These are phyloP conservation scores for Pangasianodon gigas DNA, from an alignment of 2,113 vertebrate species.

Conservation along the genomic window DNA sequence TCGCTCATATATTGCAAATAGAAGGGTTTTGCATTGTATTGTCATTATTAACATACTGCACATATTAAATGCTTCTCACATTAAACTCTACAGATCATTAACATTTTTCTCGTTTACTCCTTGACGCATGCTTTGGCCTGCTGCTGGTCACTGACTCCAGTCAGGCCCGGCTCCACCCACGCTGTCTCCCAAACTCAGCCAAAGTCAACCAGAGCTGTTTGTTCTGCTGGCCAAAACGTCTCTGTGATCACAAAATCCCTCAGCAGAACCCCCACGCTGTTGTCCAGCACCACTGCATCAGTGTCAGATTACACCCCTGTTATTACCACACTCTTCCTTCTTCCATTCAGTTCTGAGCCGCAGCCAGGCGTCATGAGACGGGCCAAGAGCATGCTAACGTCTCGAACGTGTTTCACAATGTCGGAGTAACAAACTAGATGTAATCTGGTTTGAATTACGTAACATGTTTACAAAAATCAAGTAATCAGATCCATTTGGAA, in stretches of 20 bases:
- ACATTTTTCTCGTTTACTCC: background rate
- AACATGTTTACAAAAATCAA: background rate
- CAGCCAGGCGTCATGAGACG: constrained; percentile 12
- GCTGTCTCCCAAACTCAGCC: constrained; percentile 42
- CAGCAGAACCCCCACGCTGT: constrained; percentile 54
- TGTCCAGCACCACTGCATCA: constrained; percentile 59
- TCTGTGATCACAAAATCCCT: constrained; percentile 56
- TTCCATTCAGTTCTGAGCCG: constrained; percentile 2
- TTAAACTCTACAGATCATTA: background rate
- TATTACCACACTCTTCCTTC: constrained; percentile 48
- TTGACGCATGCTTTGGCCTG: background rate
- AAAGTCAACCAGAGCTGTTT: constrained; percentile 60
- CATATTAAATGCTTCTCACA: background rate
- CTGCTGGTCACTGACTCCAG: constrained; percentile 38
- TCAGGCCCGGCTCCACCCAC: constrained; percentile 42
- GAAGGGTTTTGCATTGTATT: background rate
- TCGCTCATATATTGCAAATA: background rate
- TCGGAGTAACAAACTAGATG: background rate
- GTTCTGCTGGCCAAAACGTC: constrained; percentile 49
- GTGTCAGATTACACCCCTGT: constrained; percentile 61
- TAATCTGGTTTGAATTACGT: background rate
- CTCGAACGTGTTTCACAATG: background rate
- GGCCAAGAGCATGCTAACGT: background rate
- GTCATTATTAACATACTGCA: background rate
- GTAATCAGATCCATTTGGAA: background rate